phyloP scores from a whole-genome alignment of 2,113 vertebrate genomes.

The Sylvilagus bachmani region DNA sequence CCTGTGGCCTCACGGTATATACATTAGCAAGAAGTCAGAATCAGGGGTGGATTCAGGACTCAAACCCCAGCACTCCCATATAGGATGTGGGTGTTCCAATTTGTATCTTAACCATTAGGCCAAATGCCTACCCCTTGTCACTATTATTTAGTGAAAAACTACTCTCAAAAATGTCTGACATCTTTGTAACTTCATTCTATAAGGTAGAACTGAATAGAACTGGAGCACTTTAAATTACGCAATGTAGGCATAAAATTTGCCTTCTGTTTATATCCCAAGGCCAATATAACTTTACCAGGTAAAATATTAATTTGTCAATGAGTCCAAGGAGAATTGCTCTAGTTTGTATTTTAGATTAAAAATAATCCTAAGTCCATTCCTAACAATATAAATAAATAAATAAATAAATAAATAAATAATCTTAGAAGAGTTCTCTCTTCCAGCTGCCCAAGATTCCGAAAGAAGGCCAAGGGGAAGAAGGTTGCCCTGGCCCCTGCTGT shows the following conservation, averaged over 20 bases:
- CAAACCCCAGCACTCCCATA: no score
- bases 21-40: no score
- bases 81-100: no score
- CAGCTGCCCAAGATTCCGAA: no score
- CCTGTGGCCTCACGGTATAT: no score
- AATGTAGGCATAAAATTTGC: constrained; percentile 13
- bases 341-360: constrained; percentile 62
- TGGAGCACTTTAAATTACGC: constrained; percentile 44
- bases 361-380: constrained; percentile 39
- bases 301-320: constrained; percentile 41
- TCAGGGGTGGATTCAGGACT: no score
- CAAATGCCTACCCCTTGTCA: no score
- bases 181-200: background rate
- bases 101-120: no score
- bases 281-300: constrained; percentile 35
- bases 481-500: no score
- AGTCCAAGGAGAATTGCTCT: constrained; percentile 42
- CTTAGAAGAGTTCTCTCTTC: no score
- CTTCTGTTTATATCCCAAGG: constrained; percentile 45
- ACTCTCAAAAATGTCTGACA: background rate
- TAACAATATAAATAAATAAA: constrained; percentile 11
- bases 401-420: no score
- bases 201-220: constrained; percentile 17
- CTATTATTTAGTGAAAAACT: background rate
- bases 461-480: no score